These are phyloP conservation scores for Synchiropus splendidus DNA, from an alignment of 2,113 vertebrate genomes.

Conservation along the genomic window DNA sequence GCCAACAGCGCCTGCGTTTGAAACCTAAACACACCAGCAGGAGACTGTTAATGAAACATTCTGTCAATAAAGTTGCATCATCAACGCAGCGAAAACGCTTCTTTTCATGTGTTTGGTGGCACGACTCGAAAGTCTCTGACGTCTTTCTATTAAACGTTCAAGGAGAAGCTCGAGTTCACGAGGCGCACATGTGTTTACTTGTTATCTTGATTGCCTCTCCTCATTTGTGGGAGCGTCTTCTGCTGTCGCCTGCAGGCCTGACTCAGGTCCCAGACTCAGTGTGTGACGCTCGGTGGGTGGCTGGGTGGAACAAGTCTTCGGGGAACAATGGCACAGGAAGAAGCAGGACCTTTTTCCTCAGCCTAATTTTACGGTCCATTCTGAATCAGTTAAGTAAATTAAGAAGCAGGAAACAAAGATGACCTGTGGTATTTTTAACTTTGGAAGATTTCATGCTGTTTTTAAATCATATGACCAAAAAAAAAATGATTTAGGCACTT, in stretches of 20 bases:
- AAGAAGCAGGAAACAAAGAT: too few relatives aligned
- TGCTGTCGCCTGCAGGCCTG: slow-evolving; percentile 16
- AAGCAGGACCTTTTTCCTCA: background rate
- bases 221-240: slow-evolving; percentile 24
- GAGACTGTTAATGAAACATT: slow-evolving; percentile 17
- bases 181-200: slow-evolving; percentile 22
- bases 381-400: too few relatives aligned
- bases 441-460: too few relatives aligned
- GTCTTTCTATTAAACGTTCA: slow-evolving; percentile 24
- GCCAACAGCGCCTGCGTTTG: too few relatives aligned
- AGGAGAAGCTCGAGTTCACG: slow-evolving; percentile 29
- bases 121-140: slow-evolving; percentile 17
- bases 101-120: slow-evolving; percentile 18
- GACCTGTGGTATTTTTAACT: too few relatives aligned
- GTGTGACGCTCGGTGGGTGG: slow-evolving; percentile 38
- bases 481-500: too few relatives aligned
- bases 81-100: slow-evolving; percentile 6
- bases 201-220: slow-evolving; percentile 25
- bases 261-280: slow-evolving; percentile 6
- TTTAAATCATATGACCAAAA: too few relatives aligned
- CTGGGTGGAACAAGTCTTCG: slow-evolving; percentile 19
- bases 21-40: too few relatives aligned
- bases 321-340: slow-evolving; percentile 33
- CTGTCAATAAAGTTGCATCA: slow-evolving; percentile 19
- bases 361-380: too few relatives aligned